These are phyloP conservation scores for Apotomis betuletana DNA, from an alignment of 2,888 invertebrate species.

Conservation along the genomic window DNA sequence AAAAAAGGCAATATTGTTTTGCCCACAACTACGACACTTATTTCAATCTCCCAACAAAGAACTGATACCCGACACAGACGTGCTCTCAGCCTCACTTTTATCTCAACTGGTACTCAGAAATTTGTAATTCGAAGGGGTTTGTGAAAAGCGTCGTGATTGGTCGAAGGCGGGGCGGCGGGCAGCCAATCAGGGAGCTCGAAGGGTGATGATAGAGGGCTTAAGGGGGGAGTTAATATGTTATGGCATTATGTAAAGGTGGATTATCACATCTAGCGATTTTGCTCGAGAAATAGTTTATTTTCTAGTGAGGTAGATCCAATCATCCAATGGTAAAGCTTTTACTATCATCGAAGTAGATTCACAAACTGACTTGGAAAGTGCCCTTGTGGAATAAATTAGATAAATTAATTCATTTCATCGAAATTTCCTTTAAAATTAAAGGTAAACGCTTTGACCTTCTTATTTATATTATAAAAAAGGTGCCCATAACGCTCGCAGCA, in stretches of 20 bases:
- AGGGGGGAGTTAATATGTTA: slow-evolving; percentile 26
- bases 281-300: neutral
- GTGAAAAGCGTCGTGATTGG: slow-evolving; percentile 61
- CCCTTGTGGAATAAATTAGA: too few species aligned
- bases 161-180: slow-evolving; percentile 33
- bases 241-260: slow-evolving; percentile 13
- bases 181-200: slow-evolving; percentile 56
- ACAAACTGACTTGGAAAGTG: too few species aligned
- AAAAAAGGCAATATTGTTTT: slow-evolving; percentile 50
- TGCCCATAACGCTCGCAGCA: too few species aligned
- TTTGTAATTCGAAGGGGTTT: slow-evolving; percentile 69
- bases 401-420: too few species aligned
- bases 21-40: slow-evolving; percentile 2
- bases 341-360: too few species aligned
- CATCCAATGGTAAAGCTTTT: too few species aligned
- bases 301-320: too few species aligned
- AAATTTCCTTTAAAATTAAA: too few species aligned
- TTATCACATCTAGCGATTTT: slow-evolving; percentile 27
- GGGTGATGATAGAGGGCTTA: slow-evolving; percentile 51
- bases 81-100: neutral
- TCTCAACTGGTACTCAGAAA: slow-evolving; percentile 47
- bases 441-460: too few species aligned
- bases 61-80: neutral
- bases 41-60: neutral
- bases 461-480: too few species aligned